Base-by-base conservation (phyloP, 2,888 invertebrate genomes). In the Tethea ocularis region DNA sequence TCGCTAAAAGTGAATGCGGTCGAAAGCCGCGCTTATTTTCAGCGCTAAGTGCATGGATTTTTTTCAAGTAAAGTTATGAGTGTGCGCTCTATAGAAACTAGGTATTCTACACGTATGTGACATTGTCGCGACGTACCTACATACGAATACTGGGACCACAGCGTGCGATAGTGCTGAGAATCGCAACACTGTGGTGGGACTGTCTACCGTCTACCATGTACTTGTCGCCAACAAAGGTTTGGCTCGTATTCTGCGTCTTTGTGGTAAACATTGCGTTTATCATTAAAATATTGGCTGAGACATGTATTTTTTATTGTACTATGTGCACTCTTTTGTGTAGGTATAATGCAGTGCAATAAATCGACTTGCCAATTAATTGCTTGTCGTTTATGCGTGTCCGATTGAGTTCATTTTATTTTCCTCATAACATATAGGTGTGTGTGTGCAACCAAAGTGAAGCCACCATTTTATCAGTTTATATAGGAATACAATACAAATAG, bases 1-100 rank as follows among this genome's bases (percentile, higher is more conserved):
- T 84, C 89, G 91, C 91, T 92, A 91, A 92, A 92, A 92, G 92
- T 92, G 91, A 93, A 93, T 91, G 93, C 93, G 91, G 93, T 92
- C 91, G 91, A 92, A 91, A 91, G 91, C 88, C 88, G 80, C 88
- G 90, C 91, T 92, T 92, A 91, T 91, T 92, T 82, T 90, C 89
- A 82, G 78, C 86, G 86, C 86, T 92, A 93, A 93, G 92, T 91
- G 92, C 93, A 91, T 91, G 91, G 91, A 91, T 91, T 92, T 91
- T 83, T 91, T 92, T 89, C 87, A 89, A 90, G 91, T 88, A 88
- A 88, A 83, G 84, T 84, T 79, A 86, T 83, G 83, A 91, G 86
- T 79, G 84, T 75, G 71, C 64, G 66, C 67, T 70, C 69, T 71
- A 60, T 62, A 70, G 65, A 66, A 68, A 68, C 15, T 29, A 29